Base-by-base conservation (phyloP, 2,113 vertebrate species). In the Engystomops pustulosus region DNA sequence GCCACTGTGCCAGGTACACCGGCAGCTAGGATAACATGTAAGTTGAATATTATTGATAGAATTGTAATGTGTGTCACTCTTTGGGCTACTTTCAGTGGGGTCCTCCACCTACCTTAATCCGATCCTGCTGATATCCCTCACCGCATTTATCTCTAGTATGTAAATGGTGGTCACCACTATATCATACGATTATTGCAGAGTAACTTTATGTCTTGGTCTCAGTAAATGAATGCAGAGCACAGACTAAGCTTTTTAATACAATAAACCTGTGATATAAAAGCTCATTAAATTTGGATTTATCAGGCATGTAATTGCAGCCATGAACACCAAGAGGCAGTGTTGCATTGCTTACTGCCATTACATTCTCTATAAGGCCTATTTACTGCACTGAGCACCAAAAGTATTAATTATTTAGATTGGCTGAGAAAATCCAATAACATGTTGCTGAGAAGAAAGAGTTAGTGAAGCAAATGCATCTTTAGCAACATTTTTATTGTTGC, bases 351-450 rank as follows among this genome's bases (percentile, higher is more conserved):
- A 62, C 23, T 30, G 25, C 17, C 20, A 27, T 18, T 45, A 23
- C 20, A 4, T 74, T 30, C 36, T 11, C 62, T 76, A 38, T 41
- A 20, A 81, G 80, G 12, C 36, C 80, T 41, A 72, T 82, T 82
- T 72, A 82, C 71, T 51, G 71, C 71, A 49, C 49, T 51, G 18
- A 41, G 27, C 45, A 47, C 69, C 41, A 74, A 75, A 76, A 67
- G 81, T 76, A 83, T 83, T 70, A 83, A 83, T 76, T 76, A 83
- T 83, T 83, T 65, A 75, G 53, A 76, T 76, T 65, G 38, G 53
- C 36, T 83, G 81, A 45, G 74, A 81, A 74, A 83, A 75, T 75
- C 81, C 70, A 74, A 75, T 83, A 83, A 62, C 81, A 75, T 60
- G 51, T 83, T 74, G 53, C 81, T 83, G 11, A 58, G 41, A 55